Evolutionary conservation across 2,888 invertebrate genomes (phyloP).

Genomic region (Brachyopa scutellaris): DNA sequence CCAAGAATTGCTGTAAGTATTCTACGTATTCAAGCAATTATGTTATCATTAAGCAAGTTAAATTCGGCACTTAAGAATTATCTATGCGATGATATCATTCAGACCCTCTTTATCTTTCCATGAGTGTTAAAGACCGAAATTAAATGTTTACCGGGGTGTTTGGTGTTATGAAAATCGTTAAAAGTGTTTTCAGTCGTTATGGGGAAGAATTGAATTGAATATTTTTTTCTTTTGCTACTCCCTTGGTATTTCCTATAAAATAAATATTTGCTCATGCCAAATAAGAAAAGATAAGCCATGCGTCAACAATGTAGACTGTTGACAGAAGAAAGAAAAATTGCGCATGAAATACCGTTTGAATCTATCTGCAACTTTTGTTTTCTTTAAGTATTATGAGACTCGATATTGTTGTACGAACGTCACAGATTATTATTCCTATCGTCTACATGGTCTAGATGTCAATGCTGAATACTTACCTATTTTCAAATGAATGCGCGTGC

Average conservation of each 20-base stretch:
- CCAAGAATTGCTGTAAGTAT: background rate
- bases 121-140: background rate
- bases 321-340: background rate
- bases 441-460: too few species aligned
- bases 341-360: too few species aligned
- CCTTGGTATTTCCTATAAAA: background rate
- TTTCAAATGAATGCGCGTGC: too few species aligned
- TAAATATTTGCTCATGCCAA: background rate
- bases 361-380: too few species aligned
- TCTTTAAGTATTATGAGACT: too few species aligned
- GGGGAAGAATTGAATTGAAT: background rate
- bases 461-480: too few species aligned
- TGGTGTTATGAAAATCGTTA: background rate
- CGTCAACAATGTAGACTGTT: background rate
- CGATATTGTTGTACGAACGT: too few species aligned
- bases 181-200: conserved; percentile 1
- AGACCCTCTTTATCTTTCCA: conserved; percentile 20
- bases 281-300: conserved; percentile 1
- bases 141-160: too few species aligned
- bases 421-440: too few species aligned
- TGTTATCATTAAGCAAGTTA: conserved; percentile 29
- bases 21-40: conserved; percentile 14
- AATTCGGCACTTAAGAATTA: conserved; percentile 4
- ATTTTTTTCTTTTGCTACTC: background rate
- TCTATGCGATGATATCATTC: conserved; percentile 58